phyloP scores from a whole-genome alignment of 2,797 vertebrate genomes.

The Erethizon dorsatum region DNA sequence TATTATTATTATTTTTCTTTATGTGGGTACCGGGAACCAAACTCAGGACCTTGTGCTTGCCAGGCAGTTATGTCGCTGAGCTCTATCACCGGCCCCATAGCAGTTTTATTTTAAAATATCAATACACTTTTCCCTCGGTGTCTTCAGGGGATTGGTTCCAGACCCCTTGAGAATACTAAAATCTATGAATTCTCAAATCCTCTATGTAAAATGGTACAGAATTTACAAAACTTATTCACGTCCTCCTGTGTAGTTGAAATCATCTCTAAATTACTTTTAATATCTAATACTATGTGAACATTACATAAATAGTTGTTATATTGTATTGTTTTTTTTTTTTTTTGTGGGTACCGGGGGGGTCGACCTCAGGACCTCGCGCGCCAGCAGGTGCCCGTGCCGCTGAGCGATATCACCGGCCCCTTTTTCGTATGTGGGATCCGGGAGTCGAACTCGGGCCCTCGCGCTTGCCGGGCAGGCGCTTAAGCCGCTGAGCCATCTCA shows the following conservation, averaged over 20 bases:
- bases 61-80: too few species aligned
- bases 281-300: background rate
- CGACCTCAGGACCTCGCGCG: too few species aligned
- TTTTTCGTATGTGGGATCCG: too few species aligned
- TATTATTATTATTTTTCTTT: background rate
- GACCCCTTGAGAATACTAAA: background rate
- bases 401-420: too few species aligned
- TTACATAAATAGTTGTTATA: background rate
- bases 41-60: too few species aligned
- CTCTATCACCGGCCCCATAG: background rate
- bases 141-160: background rate
- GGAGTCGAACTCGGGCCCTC: too few species aligned
- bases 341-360: too few species aligned
- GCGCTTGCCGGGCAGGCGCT: too few species aligned
- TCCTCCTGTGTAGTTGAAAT: background rate
- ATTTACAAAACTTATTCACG: background rate
- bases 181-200: background rate
- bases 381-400: too few species aligned
- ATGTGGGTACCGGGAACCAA: background rate
- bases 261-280: background rate
- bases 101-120: constrained; percentile 19
- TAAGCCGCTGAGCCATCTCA: too few species aligned
- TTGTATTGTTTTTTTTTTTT: background rate
- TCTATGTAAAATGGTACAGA: too few species aligned
- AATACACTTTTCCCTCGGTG: background rate